Conservation (phyloP, 2,888 invertebrate species). For the Caenorhabditis japonica region DNA sequence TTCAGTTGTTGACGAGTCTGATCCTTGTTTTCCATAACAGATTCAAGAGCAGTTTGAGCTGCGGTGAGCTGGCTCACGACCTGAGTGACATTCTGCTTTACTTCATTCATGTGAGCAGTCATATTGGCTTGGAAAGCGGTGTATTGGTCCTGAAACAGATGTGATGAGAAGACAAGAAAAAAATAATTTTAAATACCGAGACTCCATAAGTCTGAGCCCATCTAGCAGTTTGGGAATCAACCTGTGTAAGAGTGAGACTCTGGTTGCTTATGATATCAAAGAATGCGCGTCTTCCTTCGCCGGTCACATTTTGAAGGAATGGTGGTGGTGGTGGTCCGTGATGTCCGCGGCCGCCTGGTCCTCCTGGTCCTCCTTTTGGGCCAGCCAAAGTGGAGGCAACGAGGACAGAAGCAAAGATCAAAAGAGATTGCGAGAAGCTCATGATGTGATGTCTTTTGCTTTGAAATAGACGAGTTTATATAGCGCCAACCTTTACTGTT, state of each 20-base stretch:
- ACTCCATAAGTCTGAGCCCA: constrained; percentile 60
- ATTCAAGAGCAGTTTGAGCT: constrained; percentile 40
- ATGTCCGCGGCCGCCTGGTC: constrained; percentile 19
- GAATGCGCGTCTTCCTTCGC: constrained; percentile 45
- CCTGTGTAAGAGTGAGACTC: constrained; percentile 51
- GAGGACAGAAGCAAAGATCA: constrained; percentile 10
- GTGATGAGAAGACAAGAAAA: neutral
- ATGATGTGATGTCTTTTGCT: constrained; percentile 4
- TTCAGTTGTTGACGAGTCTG: constrained; percentile 44
- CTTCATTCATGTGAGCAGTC: constrained; percentile 39
- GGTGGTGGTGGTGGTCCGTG: constrained; percentile 53
- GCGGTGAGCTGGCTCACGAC: constrained; percentile 45
- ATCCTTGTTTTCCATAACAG: constrained; percentile 45
- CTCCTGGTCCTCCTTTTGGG: constrained; percentile 17
- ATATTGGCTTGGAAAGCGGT: constrained; percentile 48
- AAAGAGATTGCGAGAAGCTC: constrained; percentile 16
- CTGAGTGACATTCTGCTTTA: constrained; percentile 51
- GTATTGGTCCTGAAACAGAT: constrained; percentile 44
- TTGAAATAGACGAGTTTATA: constrained; percentile 4
- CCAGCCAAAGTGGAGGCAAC: constrained; percentile 14
- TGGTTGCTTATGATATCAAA: constrained; percentile 53
- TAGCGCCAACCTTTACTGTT: constrained; percentile 4
- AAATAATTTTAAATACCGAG: no score
- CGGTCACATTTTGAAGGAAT: constrained; percentile 56
- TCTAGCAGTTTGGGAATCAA: constrained; percentile 39